Evolutionary conservation across 2,888 invertebrate species (phyloP).

Genomic region (Enchytraeus crypticus): DNA sequence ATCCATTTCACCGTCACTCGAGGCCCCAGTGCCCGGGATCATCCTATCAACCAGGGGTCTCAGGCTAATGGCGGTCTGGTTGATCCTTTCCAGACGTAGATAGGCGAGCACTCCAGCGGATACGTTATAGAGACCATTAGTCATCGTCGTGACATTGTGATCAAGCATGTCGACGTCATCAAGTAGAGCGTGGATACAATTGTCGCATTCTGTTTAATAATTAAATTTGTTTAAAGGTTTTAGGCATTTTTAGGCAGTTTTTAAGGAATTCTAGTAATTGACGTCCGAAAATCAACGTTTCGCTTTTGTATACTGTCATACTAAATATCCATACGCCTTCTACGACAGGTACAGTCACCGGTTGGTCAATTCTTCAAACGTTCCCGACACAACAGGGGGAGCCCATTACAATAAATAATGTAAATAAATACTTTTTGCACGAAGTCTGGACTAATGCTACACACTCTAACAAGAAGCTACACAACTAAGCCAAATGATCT

Average conservation of each 20-base stretch:
- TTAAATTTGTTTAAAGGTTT: too few relatives aligned
- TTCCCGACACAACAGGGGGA: too few relatives aligned
- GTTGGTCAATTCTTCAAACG: too few relatives aligned
- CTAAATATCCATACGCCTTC: too few relatives aligned
- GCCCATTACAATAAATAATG: too few relatives aligned
- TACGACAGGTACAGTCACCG: too few relatives aligned
- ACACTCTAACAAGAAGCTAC: too few relatives aligned
- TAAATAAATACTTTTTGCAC: too few relatives aligned
- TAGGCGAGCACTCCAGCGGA: slow-evolving; percentile 76
- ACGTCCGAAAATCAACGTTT: background rate
- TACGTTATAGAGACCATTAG: slow-evolving; percentile 66
- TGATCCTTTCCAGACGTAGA: slow-evolving; percentile 70
- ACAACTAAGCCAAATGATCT: too few relatives aligned
- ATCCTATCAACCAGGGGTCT: slow-evolving; percentile 40
- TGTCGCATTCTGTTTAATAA: slow-evolving; percentile 63
- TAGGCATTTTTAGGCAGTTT: background rate
- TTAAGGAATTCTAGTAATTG: background rate
- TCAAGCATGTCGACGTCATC: slow-evolving; percentile 73
- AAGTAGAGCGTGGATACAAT: slow-evolving; percentile 79
- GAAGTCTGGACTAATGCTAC: too few relatives aligned
- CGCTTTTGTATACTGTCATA: background rate
- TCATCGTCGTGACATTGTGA: slow-evolving; percentile 62
- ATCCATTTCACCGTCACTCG: slow-evolving; percentile 34
- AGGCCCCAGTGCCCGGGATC: too few relatives aligned
- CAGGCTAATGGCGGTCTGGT: slow-evolving; percentile 62